These are phyloP conservation scores for Thymelicus lineola DNA, from an alignment of 2,888 invertebrate species.

Conservation along the genomic window DNA sequence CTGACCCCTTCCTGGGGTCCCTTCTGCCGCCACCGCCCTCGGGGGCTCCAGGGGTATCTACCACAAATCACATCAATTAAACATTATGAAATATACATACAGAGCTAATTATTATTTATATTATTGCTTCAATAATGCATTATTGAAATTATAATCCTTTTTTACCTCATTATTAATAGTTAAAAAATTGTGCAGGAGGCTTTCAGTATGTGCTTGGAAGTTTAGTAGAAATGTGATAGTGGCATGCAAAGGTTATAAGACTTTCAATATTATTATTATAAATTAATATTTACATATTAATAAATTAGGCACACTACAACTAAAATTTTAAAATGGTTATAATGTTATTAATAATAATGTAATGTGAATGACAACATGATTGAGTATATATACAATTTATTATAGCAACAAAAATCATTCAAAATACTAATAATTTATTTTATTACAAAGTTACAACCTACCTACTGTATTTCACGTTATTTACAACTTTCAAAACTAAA, in stretches of 20 bases:
- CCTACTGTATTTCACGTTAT: neutral
- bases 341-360: neutral
- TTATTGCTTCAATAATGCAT: conserved; percentile 22
- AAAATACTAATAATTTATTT: neutral
- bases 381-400: conserved; percentile 1
- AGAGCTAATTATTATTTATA: neutral
- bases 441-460: too few species aligned
- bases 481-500: neutral
- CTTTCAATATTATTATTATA: neutral
- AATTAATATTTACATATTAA: conserved; percentile 2
- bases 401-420: neutral
- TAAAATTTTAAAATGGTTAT: too few species aligned
- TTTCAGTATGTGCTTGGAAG: conserved; percentile 21
- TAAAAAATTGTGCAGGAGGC: conserved; percentile 20
- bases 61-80: conserved; percentile 29
- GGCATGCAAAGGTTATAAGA: conserved; percentile 4
- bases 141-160: conserved; percentile 7
- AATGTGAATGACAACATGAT: neutral
- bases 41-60: conserved; percentile 82
- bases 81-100: conserved; percentile 32
- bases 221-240: conserved; percentile 6
- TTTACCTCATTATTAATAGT: conserved; percentile 2
- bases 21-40: conserved; percentile 65
- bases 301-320: neutral
- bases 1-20: conserved; percentile 73